Evolutionary conservation across 2,113 vertebrate genomes (phyloP), one percentile per base, ranked within the genome.

Genomic region (Microcebus ravelobensis): DNA sequence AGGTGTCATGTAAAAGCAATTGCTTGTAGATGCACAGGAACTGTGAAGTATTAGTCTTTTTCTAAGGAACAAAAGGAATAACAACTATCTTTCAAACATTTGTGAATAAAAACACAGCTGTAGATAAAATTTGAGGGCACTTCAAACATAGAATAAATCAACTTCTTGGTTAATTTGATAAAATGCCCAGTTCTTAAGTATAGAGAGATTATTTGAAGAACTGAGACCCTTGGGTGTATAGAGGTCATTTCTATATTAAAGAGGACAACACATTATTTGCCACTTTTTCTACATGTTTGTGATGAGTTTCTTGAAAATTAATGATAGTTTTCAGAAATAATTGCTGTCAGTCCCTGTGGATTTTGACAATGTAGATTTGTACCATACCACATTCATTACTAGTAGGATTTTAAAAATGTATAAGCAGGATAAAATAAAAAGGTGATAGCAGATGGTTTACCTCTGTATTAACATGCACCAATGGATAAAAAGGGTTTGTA

Each of bases 221-320:
- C 34, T 23, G 42, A 23, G 10, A 63, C 39, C 12, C 1, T 70
- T 45, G 6, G 25, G 23, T 21, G 84, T 4, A 76, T 23, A 93
- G 55, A 91, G 48, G n/a, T 74, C 48, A 93, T 59, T 93, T 96
- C 39, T 96, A 1, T 79, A 93, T 63, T 83, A 95, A 89, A 91
- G 31, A 65, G 34, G 31, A 68, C 21, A 94, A 45, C 15, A 50
- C 6, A 27, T 85, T 85, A 79, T 91, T 91, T 97, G 68, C 17
- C n/a, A 85, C 6, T 96, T 15, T 90, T 91, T 73, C 36, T 70
- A 84, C 36, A 70, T 0, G 0, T 81, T 76, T 73, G 79, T 91
- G 67, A 73, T 59, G 52, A 73, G 7, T 82, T 93, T 94, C 55
- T 91, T 87, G 65, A 95, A 97, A 87, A 94, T 92, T 87, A 96